Evolutionary conservation across 2,797 vertebrate species (phyloP).

Genomic region (Florisuga fusca): DNA sequence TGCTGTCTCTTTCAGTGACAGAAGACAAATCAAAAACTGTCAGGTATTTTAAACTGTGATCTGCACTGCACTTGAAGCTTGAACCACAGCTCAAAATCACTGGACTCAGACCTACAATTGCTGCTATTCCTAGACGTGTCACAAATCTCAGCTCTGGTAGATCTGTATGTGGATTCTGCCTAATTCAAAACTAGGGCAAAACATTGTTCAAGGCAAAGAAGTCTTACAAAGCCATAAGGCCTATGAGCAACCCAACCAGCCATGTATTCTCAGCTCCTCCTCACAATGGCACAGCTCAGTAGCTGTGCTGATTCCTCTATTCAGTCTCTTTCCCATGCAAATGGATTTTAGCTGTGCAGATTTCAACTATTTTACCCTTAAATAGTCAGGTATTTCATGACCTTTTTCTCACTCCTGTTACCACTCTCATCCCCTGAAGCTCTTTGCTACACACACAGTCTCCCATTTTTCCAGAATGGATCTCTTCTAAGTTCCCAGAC

Average conservation of each 20-base stretch:
- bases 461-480: neutral
- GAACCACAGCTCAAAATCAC: slow-evolving; percentile 18
- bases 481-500: neutral
- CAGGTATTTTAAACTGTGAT: slow-evolving; percentile 52
- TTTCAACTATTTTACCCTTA: neutral
- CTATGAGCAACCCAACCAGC: neutral
- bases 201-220: neutral
- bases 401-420: neutral
- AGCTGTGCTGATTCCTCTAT: neutral
- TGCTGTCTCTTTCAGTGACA: slow-evolving; percentile 28
- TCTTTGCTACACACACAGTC: accelerated
- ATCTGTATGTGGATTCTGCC: neutral
- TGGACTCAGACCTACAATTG: slow-evolving; percentile 20
- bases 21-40: slow-evolving; percentile 38
- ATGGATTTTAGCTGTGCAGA: neutral
- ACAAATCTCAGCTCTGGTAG: slow-evolving; percentile 16
- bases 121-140: slow-evolving; percentile 23
- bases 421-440: neutral
- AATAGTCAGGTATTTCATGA: neutral
- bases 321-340: neutral
- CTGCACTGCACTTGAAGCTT: slow-evolving; percentile 16
- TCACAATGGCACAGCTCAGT: neutral
- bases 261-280: neutral
- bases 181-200: neutral
- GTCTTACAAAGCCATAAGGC: neutral